A percentile compares a stretch with the other conserved stretches of the same genome.
phyloP scores from a whole-genome alignment of 2,113 vertebrate species.

The Artemisiospiza belli region DNA sequence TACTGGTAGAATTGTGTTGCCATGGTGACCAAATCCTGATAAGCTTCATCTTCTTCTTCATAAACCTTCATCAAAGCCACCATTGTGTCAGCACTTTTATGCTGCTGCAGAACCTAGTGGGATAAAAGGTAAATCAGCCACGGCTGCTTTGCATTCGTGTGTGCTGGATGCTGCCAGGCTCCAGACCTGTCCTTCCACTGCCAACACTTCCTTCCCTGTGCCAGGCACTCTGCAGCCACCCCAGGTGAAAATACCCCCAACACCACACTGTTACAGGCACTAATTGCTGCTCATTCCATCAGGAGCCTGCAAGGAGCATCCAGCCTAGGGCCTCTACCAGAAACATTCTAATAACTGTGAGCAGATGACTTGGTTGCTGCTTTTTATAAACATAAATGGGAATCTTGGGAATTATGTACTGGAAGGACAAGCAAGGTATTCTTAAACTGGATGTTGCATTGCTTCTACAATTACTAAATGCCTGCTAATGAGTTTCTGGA shows the following conservation, averaged over 20 bases:
- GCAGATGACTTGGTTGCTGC: neutral
- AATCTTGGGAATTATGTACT: neutral
- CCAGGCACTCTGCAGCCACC: neutral
- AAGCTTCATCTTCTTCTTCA: constrained; percentile 86
- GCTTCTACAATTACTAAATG: neutral
- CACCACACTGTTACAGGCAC: neutral
- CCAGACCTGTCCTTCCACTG: neutral
- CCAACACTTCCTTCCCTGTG: neutral
- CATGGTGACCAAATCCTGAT: constrained; percentile 84
- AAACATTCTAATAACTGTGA: neutral
- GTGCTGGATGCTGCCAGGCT: neutral
- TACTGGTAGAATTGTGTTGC: constrained; percentile 93
- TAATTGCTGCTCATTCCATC: neutral
- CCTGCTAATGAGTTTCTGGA: neutral
- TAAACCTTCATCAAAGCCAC: constrained; percentile 87
- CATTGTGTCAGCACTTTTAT: constrained; percentile 80
- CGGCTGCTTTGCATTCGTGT: neutral
- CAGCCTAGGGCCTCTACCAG: neutral
- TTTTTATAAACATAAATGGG: neutral
- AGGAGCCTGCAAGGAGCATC: neutral
- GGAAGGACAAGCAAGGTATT: neutral
- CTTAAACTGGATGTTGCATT: neutral
- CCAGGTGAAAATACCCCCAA: neutral
- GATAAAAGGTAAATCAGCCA: constrained; percentile 34
- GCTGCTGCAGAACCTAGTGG: constrained; percentile 85